phyloP scores from a whole-genome alignment of 1,140 invertebrate species.

The Hycleus cichorii region DNA sequence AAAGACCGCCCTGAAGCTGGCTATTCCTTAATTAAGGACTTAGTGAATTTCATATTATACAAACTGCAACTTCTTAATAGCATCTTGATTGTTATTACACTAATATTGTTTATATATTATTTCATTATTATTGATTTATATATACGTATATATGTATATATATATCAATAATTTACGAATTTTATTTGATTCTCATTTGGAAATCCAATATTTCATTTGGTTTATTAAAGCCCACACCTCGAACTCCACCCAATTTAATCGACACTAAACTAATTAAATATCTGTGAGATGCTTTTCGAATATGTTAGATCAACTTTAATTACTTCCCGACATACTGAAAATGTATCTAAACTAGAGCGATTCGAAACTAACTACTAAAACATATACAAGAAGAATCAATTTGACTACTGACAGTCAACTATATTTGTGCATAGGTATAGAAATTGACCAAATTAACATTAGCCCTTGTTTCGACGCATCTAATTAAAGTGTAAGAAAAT shows the following conservation, averaged over 20 bases:
- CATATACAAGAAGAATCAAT: too few species aligned
- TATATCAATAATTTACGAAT: slow-evolving; percentile 7
- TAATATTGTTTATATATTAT: slow-evolving; percentile 8
- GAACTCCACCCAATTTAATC: slow-evolving; percentile 9
- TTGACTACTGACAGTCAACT: too few species aligned
- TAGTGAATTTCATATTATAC: slow-evolving; percentile 19
- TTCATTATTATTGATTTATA: slow-evolving; percentile 7
- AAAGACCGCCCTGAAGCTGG: slow-evolving; percentile 8
- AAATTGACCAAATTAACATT: too few species aligned
- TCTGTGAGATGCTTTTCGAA: slow-evolving; percentile 11
- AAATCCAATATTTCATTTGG: slow-evolving; percentile 8
- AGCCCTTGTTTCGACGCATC: too few species aligned
- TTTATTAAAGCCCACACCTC: slow-evolving; percentile 11
- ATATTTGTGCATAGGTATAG: too few species aligned
- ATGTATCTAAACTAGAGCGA: too few species aligned
- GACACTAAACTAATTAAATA: slow-evolving; percentile 15
- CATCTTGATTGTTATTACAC: slow-evolving; percentile 11
- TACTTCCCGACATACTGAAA: slow-evolving; percentile 5
- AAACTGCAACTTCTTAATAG: slow-evolving; percentile 16
- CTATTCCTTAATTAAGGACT: slow-evolving; percentile 25
- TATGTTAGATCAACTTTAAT: slow-evolving; percentile 13
- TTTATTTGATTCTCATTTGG: slow-evolving; percentile 2
- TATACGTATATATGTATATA: background rate
- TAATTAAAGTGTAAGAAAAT: too few species aligned
- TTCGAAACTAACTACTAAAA: too few species aligned